These are phyloP conservation scores for Psittacula cyanocephala DNA, from an alignment of 2,113 vertebrate genomes.

Conservation along the genomic window DNA sequence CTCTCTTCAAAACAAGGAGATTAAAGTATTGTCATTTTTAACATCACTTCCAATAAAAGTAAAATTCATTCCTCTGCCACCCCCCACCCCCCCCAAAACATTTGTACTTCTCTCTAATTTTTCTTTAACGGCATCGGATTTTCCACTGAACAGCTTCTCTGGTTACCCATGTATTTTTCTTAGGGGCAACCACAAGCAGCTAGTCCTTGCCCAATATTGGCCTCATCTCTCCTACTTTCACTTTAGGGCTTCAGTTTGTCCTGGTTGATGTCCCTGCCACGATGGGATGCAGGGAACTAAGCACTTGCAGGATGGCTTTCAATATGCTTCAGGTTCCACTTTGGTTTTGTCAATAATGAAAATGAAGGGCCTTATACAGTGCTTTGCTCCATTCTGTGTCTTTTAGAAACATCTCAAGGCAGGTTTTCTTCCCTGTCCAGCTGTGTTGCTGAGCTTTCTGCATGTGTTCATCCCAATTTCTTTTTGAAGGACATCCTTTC, in stretches of 20 bases:
- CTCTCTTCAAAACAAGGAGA: not conserved
- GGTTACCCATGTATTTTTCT: not conserved
- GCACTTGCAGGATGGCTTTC: not conserved
- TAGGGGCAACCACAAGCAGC: not conserved
- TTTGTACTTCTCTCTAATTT: not conserved
- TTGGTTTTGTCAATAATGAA: not conserved
- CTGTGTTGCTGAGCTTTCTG: not conserved
- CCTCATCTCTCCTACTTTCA: not conserved
- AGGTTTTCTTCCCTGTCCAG: not conserved
- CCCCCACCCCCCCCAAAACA: not conserved
- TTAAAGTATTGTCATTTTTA: slow-evolving; percentile 12
- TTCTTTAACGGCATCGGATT: not conserved
- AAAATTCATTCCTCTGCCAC: not conserved
- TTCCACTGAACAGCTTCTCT: not conserved
- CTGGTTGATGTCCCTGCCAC: not conserved
- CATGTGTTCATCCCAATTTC: not conserved
- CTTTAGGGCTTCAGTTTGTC: not conserved
- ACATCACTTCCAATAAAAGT: not conserved
- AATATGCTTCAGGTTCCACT: not conserved
- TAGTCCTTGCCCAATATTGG: not conserved
- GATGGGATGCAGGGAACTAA: not conserved
- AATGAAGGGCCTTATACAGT: not conserved
- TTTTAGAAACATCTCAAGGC: not conserved
- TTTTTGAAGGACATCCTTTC: not conserved
- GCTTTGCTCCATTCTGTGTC: not conserved